Evolutionary conservation across 1,140 invertebrate species (phyloP), one percentile per base, ranked within the genome.

Genomic region (Cyclargus thomasi): DNA sequence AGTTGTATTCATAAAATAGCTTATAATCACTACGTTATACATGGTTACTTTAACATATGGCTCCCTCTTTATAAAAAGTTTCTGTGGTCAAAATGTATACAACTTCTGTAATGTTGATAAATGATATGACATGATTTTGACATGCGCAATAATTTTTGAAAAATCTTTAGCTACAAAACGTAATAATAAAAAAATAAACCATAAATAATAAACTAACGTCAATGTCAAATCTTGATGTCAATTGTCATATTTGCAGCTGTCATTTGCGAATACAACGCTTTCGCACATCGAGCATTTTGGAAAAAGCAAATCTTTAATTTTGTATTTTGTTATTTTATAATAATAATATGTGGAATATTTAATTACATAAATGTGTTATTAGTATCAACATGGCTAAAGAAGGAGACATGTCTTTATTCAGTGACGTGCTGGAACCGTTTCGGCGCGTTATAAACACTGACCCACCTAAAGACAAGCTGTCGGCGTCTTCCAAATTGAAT

Each of bases 401-500:
- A 75, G 79, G 88, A 16, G 87, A 91, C 71, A 86, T 88, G 80
- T 91, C 90, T 57, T 73, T 91, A 62, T 83, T 89, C 64, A 83
- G 81, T 65, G 87, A 90, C 76, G 88, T 91, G 18, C 74, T 91
- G 22, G 82, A 90, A 70, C 90, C 90, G 7, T 91, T 91, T 72
- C 78, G 88, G 69, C 81, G 88, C 39, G 90, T 83, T 64, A 87
- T 91, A 70, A 88, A 86, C 73, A 87, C 83, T 53, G 81, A 90
- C 71, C 78, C 84, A 63, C 85, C 84, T 65, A 88, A 86, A 76
- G 85, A 88, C 70, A 90, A 88, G 70, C 72, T 88, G 67, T 85
- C 81, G 75, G 78, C 81, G 64, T 80, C 83, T 75, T 62, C 82
- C 7, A 90, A 88, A 73, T 73, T 90, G 68, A 88, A 86, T 81